Evolutionary conservation across 1,140 invertebrate genomes (phyloP).

Genomic region (Drosophila pseudoananassae): DNA sequence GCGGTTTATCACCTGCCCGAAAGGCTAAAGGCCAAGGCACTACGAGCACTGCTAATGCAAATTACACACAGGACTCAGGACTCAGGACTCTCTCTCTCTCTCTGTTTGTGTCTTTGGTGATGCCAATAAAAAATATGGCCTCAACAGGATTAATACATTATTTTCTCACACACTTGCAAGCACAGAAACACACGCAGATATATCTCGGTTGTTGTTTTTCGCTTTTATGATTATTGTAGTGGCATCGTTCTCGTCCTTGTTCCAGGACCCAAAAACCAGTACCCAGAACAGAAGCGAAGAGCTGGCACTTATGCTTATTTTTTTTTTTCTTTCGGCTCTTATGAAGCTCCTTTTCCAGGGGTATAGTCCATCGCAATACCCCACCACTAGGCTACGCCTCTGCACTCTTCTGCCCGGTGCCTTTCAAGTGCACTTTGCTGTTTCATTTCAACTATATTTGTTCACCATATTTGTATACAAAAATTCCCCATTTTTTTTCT

Average conservation of each 20-base stretch:
- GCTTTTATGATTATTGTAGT: slow-evolving; percentile 82
- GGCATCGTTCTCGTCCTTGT: slow-evolving; percentile 48
- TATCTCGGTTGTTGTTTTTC: slow-evolving; percentile 63
- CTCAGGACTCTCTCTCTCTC: slow-evolving; percentile 1
- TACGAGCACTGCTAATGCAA: slow-evolving; percentile 48
- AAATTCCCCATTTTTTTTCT: slow-evolving; percentile 33
- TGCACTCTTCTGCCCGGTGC: slow-evolving; percentile 34
- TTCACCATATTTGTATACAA: slow-evolving; percentile 77
- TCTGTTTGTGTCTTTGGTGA: slow-evolving; percentile 5
- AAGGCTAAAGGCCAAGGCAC: slow-evolving; percentile 1
- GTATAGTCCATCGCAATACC: not conserved
- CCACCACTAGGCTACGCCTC: not conserved
- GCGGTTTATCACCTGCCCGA: slow-evolving; percentile 56
- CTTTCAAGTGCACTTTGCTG: slow-evolving; percentile 78
- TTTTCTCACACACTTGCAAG: slow-evolving; percentile 37
- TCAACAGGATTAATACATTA: slow-evolving; percentile 83
- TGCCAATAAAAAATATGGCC: slow-evolving; percentile 83
- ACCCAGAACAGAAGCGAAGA: slow-evolving; percentile 3
- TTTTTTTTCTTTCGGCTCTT: slow-evolving; percentile 61
- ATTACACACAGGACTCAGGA: slow-evolving; percentile 27
- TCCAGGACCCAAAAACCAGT: slow-evolving; percentile 1
- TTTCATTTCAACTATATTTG: slow-evolving; percentile 81
- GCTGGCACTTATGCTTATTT: slow-evolving; percentile 72
- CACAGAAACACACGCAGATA: not conserved
- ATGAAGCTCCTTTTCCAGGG: slow-evolving; percentile 44